Evolutionary conservation across 2,888 invertebrate genomes (phyloP), one percentile per base, ranked within the genome.

Genomic region (Eilema griseolum): DNA sequence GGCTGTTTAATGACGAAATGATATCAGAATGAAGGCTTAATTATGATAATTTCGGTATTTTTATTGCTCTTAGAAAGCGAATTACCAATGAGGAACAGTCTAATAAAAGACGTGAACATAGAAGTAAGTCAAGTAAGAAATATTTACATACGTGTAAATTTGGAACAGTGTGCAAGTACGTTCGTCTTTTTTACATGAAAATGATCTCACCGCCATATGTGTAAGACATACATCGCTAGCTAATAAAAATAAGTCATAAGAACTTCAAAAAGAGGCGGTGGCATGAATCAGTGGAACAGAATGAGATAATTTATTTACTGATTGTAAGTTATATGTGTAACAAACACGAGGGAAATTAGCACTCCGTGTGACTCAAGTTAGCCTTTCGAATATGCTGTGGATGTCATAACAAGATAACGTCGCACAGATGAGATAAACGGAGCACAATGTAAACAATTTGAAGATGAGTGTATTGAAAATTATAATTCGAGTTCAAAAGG

Each of bases 181-280:
- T 63, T 68, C 65, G 71, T 8, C n/a, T 71, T 83, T 86, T 88
- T 87, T 88, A 82, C 83, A 73, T 70, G 59, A 75, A 70, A 70
- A 82, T 90, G 90, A 90, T 88, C 84, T 90, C 90, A 90, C 68
- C 78, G 67, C 72, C 85, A 87, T 85, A 86, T 87, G 87, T 88
- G 86, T 79, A 83, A 81, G 75, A 77, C 77, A 81, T 83, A 84
- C 70, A 67, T 65, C 69, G 72, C 70, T 75, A 69, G 67, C 66
- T 65, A 69, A 76, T 75, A 69, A 71, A 72, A 77, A 80, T 71
- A 70, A 79, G 76, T 80, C 66, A 77, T 71, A 84, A 60, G 56
- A 61, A 66, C 66, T 71, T 72, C 64, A 56, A 67, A 70, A 68
- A 64, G 64, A 46, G 41, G 63, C 46, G 41, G 33, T 60, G 24